Base-by-base conservation (phyloP, 2,113 vertebrate species). In the Pachypanchax playfairii region DNA sequence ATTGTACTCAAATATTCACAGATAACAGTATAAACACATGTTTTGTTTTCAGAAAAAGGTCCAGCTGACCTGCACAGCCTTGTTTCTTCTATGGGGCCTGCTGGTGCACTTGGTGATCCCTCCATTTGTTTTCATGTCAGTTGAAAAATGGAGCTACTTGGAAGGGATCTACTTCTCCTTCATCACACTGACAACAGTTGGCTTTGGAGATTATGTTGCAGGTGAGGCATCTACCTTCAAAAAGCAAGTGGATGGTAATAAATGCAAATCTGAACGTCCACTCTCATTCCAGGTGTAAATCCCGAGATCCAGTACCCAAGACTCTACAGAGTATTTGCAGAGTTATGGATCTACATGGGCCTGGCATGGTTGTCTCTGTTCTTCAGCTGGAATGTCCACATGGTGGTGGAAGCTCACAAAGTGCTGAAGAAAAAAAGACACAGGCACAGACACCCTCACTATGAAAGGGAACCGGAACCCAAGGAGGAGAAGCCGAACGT, bases 311-410 rank as follows among this genome's bases (percentile, higher is more conserved):
- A 91, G 1, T 99, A 99, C 77, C 93, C 94, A 0, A 86, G 84
- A 48, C 90, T 98, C 29, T 99, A 99, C 89, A 90, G 93, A 77
- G 93, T 94, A 31, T 92, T 94, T 55, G 95, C 94, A 60, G 95
- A 98, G 89, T 70, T 99, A 13, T 99, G 97, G 97, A 96, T 99
- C 76, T 98, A 94, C 87, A 89, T 99, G 87, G 97, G 97, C 26
- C 82, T 99, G 75, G 96, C 97, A 63, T 99, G 97, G 97, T 92
- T 99, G 57, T 98, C 96, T 15, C 92, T 98, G 13, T 98, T 99
- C 80, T 95, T 99, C 78, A 98, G 96, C 84, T 99, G 97, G 97
- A 99, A 99, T 0, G 97, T 99, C 68, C 93, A 97, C 91, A 99
- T 99, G 97, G 98, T 99, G 22, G 96, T 98, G 35, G 89, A 96